Conservation (phyloP, 2,888 invertebrate species). For the Xanthostigma xanthostigma region DNA sequence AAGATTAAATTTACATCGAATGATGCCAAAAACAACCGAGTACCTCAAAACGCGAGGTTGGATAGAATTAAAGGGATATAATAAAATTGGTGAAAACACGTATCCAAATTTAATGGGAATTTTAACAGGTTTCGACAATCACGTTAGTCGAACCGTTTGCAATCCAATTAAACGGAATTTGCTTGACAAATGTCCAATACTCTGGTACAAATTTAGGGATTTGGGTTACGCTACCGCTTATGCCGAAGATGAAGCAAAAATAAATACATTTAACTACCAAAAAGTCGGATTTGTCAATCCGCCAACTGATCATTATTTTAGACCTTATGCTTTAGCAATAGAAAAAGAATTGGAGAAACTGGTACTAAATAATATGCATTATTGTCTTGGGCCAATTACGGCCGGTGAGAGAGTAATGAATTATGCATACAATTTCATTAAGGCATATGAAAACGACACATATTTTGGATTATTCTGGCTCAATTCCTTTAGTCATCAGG, state of each 20-base stretch:
- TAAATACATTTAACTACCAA: constrained; percentile 61
- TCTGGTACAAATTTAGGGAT: constrained; percentile 62
- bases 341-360: constrained; percentile 38
- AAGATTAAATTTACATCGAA: constrained; percentile 55
- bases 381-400: constrained; percentile 43
- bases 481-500: constrained; percentile 62
- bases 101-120: constrained; percentile 81
- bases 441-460: constrained; percentile 41
- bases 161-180: constrained; percentile 35
- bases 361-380: constrained; percentile 34
- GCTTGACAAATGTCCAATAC: constrained; percentile 53
- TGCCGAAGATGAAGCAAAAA: constrained; percentile 57
- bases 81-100: constrained; percentile 74
- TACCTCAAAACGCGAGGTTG: constrained; percentile 49
- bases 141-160: constrained; percentile 32
- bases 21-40: constrained; percentile 55
- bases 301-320: constrained; percentile 70
- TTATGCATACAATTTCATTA: constrained; percentile 50
- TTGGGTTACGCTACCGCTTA: constrained; percentile 65
- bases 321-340: constrained; percentile 55
- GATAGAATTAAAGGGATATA: constrained; percentile 25
- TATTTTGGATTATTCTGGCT: constrained; percentile 73
- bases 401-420: constrained; percentile 53
- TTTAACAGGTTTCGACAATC: constrained; percentile 47
- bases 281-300: constrained; percentile 54